Base-by-base conservation (phyloP, 1,140 invertebrate genomes). In the Plodia interpunctella region DNA sequence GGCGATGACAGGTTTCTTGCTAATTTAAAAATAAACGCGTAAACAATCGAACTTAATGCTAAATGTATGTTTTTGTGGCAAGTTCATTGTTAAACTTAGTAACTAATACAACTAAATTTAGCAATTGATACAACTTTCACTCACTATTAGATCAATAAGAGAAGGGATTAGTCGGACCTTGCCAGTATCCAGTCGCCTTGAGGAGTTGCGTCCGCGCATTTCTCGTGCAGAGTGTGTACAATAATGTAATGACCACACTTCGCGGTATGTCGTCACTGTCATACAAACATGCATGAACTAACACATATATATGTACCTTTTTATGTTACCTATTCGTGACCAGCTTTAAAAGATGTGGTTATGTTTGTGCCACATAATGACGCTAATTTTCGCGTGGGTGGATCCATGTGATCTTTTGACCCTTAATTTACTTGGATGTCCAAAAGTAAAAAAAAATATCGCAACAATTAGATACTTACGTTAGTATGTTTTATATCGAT, bases 151-250 rank as follows among this genome's bases (percentile, higher is more conserved):
- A 76, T 78, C 64, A 66, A 44, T 64, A 59, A 74, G 75, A 79
- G 83, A 87, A 81, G 60, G 81, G 76, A 76, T 78, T 67, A 75
- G 70, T 70, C 72, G 75, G 76, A 81, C 83, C 83, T 87, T 87
- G 81, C 65, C n/a, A n/a, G n/a, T 79, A 76, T 69, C 66, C 70
- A 32, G 59, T 79, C 59, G 73, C 83, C 83, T 86, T 86, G 80
- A 80, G 60, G 55, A 53, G 50, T 25, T 60, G 72, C 69, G 75
- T 72, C 63, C 59, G 76, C 62, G 70, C 70, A 63, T 58, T 55
- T 60, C 44, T 38, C 51, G 51, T 25, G 21, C 51, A 25, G 28
- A 10, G 51, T 25, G 25, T 25, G 49, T 25, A 18, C 51, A n/a
- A 18, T 53, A 21, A 53, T 53, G 51, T 53, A 21, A 53, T 53